Percentiles rank a stretch among this genome's conserved stretches.
phyloP scores from a whole-genome alignment of 2,888 invertebrate species.

The Glaucopsyche alexis region DNA sequence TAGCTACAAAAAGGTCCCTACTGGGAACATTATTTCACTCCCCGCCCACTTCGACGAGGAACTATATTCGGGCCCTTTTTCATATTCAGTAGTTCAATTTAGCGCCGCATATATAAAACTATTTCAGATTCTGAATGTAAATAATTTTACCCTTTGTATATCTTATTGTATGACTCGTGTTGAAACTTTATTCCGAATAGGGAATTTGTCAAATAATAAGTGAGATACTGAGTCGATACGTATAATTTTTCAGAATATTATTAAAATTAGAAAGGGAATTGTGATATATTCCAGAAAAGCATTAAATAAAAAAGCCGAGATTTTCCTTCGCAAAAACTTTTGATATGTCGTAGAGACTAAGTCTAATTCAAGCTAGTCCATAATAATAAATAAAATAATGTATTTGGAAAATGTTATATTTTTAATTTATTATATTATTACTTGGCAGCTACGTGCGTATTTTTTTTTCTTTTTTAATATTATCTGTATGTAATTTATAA shows the following conservation, averaged over 20 bases:
- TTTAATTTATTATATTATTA: too few species aligned
- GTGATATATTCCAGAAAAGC: too few species aligned
- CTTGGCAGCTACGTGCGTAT: too few species aligned
- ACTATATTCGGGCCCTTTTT: slow-evolving; percentile 47
- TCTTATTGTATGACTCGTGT: slow-evolving; percentile 10
- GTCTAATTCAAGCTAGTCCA: too few species aligned
- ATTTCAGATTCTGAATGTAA: slow-evolving; percentile 31
- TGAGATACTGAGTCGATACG: not conserved
- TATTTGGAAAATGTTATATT: too few species aligned
- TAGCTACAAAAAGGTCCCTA: slow-evolving; percentile 32
- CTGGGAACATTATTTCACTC: slow-evolving; percentile 31
- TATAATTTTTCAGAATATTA: not conserved
- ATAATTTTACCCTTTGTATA: slow-evolving; percentile 32
- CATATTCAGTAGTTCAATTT: slow-evolving; percentile 42
- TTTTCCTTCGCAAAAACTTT: too few species aligned
- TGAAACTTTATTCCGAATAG: not conserved
- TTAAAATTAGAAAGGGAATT: too few species aligned
- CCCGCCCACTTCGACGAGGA: slow-evolving; percentile 26
- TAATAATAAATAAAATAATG: too few species aligned
- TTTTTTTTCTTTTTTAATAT: too few species aligned
- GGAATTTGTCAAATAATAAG: not conserved
- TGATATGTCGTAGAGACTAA: too few species aligned
- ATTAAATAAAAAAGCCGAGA: too few species aligned
- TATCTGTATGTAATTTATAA: too few species aligned
- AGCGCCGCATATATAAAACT: slow-evolving; percentile 45